These are phyloP conservation scores for Capreolus pygargus DNA, from an alignment of 2,113 vertebrate species.

Conservation along the genomic window DNA sequence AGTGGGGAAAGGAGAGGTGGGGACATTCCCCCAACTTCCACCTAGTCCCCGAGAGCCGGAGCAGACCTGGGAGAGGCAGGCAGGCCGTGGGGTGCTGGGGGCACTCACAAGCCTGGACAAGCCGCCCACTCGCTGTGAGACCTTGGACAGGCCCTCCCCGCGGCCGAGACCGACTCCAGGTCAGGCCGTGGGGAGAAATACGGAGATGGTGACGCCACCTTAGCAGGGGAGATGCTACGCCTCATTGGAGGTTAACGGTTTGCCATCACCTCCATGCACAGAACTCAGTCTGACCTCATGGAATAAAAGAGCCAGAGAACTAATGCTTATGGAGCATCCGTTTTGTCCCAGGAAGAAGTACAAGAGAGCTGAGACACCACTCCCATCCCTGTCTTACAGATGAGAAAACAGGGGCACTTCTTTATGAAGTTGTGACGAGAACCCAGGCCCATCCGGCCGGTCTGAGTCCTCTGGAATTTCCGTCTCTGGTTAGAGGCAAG, in stretches of 20 bases:
- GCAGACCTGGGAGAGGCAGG: not conserved
- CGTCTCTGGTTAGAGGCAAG: not conserved
- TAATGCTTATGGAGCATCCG: fast-evolving
- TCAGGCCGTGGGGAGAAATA: not conserved
- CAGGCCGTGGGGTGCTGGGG: not conserved
- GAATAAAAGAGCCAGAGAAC: not conserved
- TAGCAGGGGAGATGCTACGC: not conserved
- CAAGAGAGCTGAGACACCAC: fast-evolving
- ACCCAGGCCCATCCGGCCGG: not conserved
- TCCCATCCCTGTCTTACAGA: not conserved
- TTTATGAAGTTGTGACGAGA: not conserved
- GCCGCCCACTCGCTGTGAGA: fast-evolving
- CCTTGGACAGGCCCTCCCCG: too few relatives aligned
- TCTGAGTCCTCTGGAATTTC: not conserved
- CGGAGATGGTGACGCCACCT: fast-evolving
- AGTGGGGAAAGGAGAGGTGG: not conserved
- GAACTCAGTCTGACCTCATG: not conserved
- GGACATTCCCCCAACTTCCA: not conserved
- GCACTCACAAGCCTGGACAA: not conserved
- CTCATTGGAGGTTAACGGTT: too few relatives aligned
- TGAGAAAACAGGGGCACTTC: not conserved
- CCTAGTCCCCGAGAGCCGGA: not conserved
- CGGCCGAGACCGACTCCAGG: not conserved
- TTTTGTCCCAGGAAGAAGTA: not conserved
- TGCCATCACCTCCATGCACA: not conserved